Evolutionary conservation across 2,113 vertebrate species (phyloP).

Genomic region (Actenoides lindsayi): DNA sequence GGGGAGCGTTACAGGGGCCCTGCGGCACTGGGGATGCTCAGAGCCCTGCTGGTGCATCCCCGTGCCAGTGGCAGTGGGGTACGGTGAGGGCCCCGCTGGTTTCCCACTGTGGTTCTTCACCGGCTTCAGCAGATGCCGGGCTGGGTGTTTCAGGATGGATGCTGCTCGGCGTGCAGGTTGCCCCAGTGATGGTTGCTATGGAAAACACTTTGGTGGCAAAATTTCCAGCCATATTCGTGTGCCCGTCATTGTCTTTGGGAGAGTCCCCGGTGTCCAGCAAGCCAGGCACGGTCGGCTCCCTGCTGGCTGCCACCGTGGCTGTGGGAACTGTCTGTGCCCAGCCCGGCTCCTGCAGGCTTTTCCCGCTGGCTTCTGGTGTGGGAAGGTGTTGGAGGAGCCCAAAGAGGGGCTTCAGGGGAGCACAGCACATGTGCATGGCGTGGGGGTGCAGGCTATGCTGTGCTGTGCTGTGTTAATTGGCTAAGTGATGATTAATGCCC

Average conservation of each 20-base stretch:
- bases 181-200: conserved; percentile 40
- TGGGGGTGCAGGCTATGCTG: not conserved
- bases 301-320: fast-evolving
- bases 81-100: fast-evolving
- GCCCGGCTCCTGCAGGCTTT: not conserved
- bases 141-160: not conserved
- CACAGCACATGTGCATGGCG: fast-evolving
- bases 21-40: not conserved
- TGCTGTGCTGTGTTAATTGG: not conserved
- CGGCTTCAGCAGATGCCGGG: not conserved
- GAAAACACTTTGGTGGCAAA: not conserved
- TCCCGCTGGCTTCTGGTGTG: not conserved
- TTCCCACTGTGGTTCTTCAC: fast-evolving
- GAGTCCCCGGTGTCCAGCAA: not conserved
- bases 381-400: not conserved
- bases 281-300: not conserved
- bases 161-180: conserved; percentile 27
- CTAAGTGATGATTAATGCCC: not conserved
- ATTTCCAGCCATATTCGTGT: not conserved
- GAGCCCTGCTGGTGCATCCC: not conserved
- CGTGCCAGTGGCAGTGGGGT: not conserved
- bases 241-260: not conserved
- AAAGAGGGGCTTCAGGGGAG: not conserved
- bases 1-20: not conserved
- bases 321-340: not conserved